Percentiles rank a stretch among this genome's conserved stretches.
Conservation (phyloP, 2,888 invertebrate species). For the Zele albiditarsus region DNA sequence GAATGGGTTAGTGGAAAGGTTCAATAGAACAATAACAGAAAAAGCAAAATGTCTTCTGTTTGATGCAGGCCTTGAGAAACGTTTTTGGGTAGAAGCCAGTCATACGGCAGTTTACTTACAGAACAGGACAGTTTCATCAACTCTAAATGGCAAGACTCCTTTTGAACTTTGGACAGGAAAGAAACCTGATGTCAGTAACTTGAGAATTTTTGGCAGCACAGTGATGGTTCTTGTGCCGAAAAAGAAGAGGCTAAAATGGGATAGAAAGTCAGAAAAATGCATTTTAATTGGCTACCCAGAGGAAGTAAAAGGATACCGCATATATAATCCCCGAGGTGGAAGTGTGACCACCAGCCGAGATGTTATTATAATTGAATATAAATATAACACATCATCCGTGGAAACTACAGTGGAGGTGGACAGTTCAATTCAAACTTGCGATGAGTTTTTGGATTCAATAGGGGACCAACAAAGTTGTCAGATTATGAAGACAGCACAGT, state of each 20-base stretch:
- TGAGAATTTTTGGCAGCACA: slow-evolving; percentile 44
- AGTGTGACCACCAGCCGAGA: slow-evolving; percentile 13
- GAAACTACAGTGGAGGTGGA: neutral
- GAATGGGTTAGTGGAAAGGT: slow-evolving; percentile 57
- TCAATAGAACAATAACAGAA: slow-evolving; percentile 62
- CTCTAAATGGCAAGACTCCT: slow-evolving; percentile 45
- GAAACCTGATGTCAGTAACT: slow-evolving; percentile 38
- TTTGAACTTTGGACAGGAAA: slow-evolving; percentile 36
- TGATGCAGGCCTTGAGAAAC: slow-evolving; percentile 59
- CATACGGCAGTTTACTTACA: slow-evolving; percentile 53
- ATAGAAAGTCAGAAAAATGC: neutral
- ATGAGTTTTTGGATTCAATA: too few species aligned
- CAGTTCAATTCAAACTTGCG: too few species aligned
- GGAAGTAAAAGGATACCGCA: neutral
- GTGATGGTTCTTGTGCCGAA: slow-evolving; percentile 29
- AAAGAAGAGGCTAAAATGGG: slow-evolving; percentile 8
- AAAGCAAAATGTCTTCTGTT: slow-evolving; percentile 63
- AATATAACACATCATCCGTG: neutral
- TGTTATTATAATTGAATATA: neutral
- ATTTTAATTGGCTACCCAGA: slow-evolving; percentile 4
- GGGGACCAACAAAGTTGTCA: too few species aligned
- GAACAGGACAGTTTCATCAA: slow-evolving; percentile 53
- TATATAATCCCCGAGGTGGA: neutral
- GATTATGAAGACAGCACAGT: too few species aligned
- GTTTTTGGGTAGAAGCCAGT: slow-evolving; percentile 63